Evolutionary conservation across 2,797 vertebrate genomes (phyloP), one percentile per base, ranked within the genome.

Genomic region (Hypotaenidia okinawae): DNA sequence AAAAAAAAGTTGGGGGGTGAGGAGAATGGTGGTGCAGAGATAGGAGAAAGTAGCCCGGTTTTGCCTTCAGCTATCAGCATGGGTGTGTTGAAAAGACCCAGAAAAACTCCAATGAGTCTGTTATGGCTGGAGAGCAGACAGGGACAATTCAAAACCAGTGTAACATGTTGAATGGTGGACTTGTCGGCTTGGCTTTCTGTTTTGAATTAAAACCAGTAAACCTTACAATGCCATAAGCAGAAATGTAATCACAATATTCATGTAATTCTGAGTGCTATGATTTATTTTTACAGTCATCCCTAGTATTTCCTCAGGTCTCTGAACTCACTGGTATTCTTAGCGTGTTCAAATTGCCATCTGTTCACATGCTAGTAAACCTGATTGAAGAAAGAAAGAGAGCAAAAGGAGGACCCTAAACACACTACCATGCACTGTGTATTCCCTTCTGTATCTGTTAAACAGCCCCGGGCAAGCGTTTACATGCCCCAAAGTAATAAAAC

Each of bases 131-230:
- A 25, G 33, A 76, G 33, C 33, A 79, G 67, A 22, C 27, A 76
- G 41, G 49, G 24, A 7, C 66, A 85, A 32, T 67, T 94, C 11
- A 66, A 61, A 92, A 66, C 6, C 58, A n/a, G 35, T 45, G 13
- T 52, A 75, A 27, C 47, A 9, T 58, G 75, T 51, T 9, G 21
- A 83, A 45, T 11, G 6, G 25, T 39, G 19, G 17, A 54, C 61
- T 87, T 57, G 75, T 49, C 51, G 69, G 30, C 16, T 87, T 89
- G 51, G 3, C 41, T 89, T 89, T 94, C 84, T 94, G 84, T 79
- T 96, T 91, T 86, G 24, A 88, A 77, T 89, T 94, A 79, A 92
- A 91, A 54, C 16, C 30, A 62, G 5, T 93, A 92, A 93, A 66
- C 28, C 28, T 78, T 82, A 62, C 15, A 84, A 2, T 89, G 37